Conservation (phyloP, 2,113 vertebrate genomes). For the Nannobrachium achirus region DNA sequence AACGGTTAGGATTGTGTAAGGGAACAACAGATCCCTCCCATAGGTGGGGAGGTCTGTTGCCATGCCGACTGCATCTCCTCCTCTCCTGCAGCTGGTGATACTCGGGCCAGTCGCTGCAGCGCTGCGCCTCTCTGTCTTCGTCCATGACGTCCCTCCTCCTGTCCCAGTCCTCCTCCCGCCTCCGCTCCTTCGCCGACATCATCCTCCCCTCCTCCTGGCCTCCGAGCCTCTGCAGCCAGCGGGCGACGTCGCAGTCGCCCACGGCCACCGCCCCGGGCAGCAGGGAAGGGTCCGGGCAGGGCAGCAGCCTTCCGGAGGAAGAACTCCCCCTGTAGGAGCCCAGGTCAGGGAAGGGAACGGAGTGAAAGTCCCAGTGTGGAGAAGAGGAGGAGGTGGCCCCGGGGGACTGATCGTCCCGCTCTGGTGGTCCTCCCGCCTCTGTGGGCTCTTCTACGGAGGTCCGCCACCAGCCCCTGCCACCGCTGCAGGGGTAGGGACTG, state of each 20-base stretch:
- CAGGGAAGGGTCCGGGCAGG: constrained; percentile 81
- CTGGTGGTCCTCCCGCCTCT: neutral
- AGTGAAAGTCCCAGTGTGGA: constrained; percentile 82
- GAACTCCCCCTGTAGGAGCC: constrained; percentile 70
- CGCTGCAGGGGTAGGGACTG: too few species aligned
- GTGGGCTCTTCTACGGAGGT: too few species aligned
- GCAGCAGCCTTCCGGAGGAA: constrained; percentile 64
- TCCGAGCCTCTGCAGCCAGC: constrained; percentile 86
- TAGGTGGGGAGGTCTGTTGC: constrained; percentile 73
- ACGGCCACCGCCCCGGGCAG: constrained; percentile 81
- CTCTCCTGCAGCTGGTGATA: constrained; percentile 83
- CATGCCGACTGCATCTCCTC: constrained; percentile 58
- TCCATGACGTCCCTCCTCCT: too few species aligned
- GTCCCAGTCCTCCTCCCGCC: constrained; percentile 80
- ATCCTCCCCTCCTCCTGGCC: constrained; percentile 67
- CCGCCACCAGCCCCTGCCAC: constrained; percentile 69
- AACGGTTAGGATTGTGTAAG: constrained; percentile 76
- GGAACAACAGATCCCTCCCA: constrained; percentile 85
- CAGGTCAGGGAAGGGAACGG: constrained; percentile 89
- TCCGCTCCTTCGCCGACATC: constrained; percentile 34
- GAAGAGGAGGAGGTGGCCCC: neutral
- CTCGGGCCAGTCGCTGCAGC: constrained; percentile 88
- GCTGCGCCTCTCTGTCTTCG: constrained; percentile 80
- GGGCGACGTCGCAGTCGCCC: constrained; percentile 72
- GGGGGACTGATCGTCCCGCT: neutral